Evolutionary conservation across 2,888 invertebrate genomes (phyloP), one percentile per base, ranked within the genome.

Genomic region (Drosophila ustulata): DNA sequence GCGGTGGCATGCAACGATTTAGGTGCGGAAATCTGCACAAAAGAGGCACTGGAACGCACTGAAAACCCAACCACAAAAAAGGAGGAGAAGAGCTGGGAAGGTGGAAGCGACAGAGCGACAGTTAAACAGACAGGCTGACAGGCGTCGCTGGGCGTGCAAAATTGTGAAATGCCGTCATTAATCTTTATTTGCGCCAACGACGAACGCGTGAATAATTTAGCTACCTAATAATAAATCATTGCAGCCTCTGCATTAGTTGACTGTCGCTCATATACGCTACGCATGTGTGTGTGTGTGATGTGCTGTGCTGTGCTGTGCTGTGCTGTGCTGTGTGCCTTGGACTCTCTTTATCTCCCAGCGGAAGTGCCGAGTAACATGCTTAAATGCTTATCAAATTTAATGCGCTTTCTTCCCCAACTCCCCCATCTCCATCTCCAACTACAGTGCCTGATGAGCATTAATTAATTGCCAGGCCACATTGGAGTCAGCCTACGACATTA

Each of bases 141-240:
- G 82, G 67, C 79, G 66, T 49, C 62, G 63, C 71, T 76, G 82
- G 84, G 82, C 82, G 84, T 87, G 87, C 72, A 82, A 75, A 82
- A 75, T 82, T 82, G 65, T 70, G 70, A 81, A 78, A 75, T 73
- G 84, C 75, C 78, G 75, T 85, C 89, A 90, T 89, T 89, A 89
- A 89, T 89, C 90, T 88, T 89, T 89, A 89, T 89, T 90, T 90
- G 79, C 79, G 75, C 61, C 77, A 56, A 34, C 55, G 73, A 74
- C 73, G 71, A 88, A 76, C 68, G 88, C 90, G 87, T 89, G 79
- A 88, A 88, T 88, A 88, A 89, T 90, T 89, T 85, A 82, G 88
- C 83, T 82, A 89, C 87, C 88, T 79, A 77, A 90, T 90, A 90
- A 89, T 86, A 86, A 86, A 86, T 86, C 85, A 88, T 86, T 88